Evolutionary conservation across 2,888 invertebrate genomes (phyloP), one percentile per base, ranked within the genome.

Genomic region (Drosophila cracens): DNA sequence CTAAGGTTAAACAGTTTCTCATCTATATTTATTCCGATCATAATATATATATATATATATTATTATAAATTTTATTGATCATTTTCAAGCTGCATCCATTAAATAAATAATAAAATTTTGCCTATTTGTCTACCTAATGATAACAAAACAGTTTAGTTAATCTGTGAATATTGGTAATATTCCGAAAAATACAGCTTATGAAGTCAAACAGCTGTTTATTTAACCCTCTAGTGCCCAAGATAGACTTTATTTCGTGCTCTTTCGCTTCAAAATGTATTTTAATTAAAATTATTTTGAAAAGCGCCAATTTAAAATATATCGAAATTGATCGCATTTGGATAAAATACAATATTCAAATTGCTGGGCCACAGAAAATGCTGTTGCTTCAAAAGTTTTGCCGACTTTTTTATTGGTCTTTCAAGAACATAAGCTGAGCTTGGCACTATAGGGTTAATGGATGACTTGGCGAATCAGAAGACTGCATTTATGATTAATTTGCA

Each of bases 181-280:
- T 43, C 7, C 0, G 27, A 33, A 33, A 21, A 21, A 13, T 4
- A 3, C 3, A 48, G 25, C 13, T 16, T 31, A 13, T 11, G 13
- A 18, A 18, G 5, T 25, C n/a, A 48, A 59, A 49, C 27, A 66
- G 31, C 36, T 53, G 36, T 27, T 49, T 53, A 11, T 34, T 46
- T 27, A n/a, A 33, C 53, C 8, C 10, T 40, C 10, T 1, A n/a
- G n/a, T 38, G 38, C n/a, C 43, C 6, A 38, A n/a, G n/a, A 10
- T 0, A 0, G 0, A 0, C 31, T 31, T 8, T 10, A 21, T 6
- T 43, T 11, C 11, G n/a, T 43, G 43, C 11, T 6, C 11, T 3
- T 21, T 21, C n/a, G 11, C 21, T 21, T 43, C 13, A 43, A 13
- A 43, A 13, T 46, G 4, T 7, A 21, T 21, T 46, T 46, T 0